A percentile compares a stretch with the other conserved stretches of the same genome.
Evolutionary conservation across 2,113 vertebrate species (phyloP).

Genomic region (Acrocephalus arundinaceus): DNA sequence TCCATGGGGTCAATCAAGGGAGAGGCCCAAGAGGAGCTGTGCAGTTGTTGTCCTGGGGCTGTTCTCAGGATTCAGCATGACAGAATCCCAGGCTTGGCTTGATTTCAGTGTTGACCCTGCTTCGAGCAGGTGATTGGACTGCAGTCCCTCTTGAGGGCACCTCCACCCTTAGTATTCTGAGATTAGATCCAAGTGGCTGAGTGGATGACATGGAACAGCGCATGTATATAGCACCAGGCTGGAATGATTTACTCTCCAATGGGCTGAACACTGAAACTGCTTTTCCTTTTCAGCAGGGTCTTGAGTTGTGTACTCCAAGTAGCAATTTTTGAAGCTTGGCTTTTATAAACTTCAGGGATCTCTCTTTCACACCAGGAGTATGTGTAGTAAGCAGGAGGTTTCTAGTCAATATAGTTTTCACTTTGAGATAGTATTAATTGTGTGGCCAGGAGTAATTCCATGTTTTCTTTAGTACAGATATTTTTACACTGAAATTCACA

Average conservation of each 20-base stretch:
- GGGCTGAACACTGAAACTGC: not conserved
- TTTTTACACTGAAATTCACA: not conserved
- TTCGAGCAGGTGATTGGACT: not conserved
- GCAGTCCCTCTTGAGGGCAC: not conserved
- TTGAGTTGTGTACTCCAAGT: not conserved
- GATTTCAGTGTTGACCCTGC: not conserved
- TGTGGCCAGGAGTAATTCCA: not conserved
- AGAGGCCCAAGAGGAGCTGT: not conserved
- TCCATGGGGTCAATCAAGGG: not conserved
- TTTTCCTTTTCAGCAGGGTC: not conserved
- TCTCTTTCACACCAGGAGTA: conserved; percentile 13
- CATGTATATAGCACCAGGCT: rapidly evolving
- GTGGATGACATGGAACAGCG: not conserved
- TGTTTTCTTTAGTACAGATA: not conserved
- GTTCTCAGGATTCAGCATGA: rapidly evolving
- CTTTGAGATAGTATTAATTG: not conserved
- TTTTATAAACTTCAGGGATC: conserved; percentile 44
- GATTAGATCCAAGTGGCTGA: not conserved
- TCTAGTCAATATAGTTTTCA: not conserved
- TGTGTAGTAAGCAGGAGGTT: not conserved
- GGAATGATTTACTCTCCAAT: not conserved
- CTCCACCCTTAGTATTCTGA: not conserved
- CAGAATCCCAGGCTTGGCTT: not conserved
- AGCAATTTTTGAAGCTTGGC: not conserved
- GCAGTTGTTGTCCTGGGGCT: not conserved